A percentile compares a stretch with the other conserved stretches of the same genome.
Evolutionary conservation across 1,140 invertebrate genomes (phyloP).

Genomic region (Notospermus geniculatus): DNA sequence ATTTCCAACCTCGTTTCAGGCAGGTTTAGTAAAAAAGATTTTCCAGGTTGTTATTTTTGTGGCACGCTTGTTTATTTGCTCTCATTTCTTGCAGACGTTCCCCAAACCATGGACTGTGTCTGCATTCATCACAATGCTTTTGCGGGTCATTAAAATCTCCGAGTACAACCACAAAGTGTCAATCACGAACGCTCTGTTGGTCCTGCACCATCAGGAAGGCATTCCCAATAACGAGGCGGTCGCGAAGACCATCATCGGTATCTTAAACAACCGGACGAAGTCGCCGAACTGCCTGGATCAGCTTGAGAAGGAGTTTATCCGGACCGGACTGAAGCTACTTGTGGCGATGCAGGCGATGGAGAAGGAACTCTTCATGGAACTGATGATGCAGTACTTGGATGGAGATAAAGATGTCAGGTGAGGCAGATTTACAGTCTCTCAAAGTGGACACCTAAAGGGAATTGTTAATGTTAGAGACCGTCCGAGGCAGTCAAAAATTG

Average conservation of each 20-base stretch:
- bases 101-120: constrained; percentile 50
- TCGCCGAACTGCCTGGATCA: constrained; percentile 37
- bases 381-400: constrained; percentile 49
- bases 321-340: constrained; percentile 36
- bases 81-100: constrained; percentile 36
- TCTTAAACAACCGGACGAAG: constrained; percentile 38
- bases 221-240: constrained; percentile 22
- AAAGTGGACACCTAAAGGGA: no score
- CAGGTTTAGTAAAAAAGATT: no score
- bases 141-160: constrained; percentile 36
- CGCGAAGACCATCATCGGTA: constrained; percentile 29
- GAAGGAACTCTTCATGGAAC: constrained; percentile 43
- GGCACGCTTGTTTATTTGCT: neutral
- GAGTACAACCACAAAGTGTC: constrained; percentile 35
- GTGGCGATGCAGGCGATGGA: constrained; percentile 34
- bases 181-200: constrained; percentile 39
- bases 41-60: no score
- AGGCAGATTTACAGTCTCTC: no score
- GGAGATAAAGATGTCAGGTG: constrained; percentile 51
- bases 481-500: no score
- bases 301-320: constrained; percentile 42
- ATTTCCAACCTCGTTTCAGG: no score
- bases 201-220: constrained; percentile 37
- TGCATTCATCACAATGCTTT: constrained; percentile 38
- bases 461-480: no score